Percentiles rank a stretch among this genome's conserved stretches.
Conservation (phyloP, 2,113 vertebrate genomes). For the Hymenochirus boettgeri region DNA sequence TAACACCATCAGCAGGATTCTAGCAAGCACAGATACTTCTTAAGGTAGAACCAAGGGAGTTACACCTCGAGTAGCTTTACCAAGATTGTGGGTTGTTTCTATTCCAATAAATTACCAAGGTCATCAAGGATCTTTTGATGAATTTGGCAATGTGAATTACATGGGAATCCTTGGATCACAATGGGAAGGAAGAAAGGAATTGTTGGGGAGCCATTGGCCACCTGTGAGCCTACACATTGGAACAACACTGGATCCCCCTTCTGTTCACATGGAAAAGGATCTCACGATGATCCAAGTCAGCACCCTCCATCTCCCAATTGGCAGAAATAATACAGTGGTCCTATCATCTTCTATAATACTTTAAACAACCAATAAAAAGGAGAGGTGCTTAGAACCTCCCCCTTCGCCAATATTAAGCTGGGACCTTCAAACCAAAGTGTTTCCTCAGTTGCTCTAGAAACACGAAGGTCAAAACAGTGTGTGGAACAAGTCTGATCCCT, state of each 20-base stretch:
- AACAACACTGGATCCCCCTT: no score
- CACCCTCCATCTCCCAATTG: no score
- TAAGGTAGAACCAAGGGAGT: not conserved
- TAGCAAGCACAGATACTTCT: not conserved
- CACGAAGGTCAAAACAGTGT: slow-evolving; percentile 56
- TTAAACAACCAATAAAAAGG: not conserved
- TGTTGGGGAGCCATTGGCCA: no score
- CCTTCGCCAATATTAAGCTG: slow-evolving; percentile 35
- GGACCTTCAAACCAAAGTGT: slow-evolving; percentile 50
- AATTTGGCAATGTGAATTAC: no score
- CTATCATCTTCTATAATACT: not conserved
- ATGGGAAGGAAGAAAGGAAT: no score
- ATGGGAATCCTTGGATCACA: no score
- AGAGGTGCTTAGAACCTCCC: not conserved
- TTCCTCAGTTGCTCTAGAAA: slow-evolving; percentile 58
- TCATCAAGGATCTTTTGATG: no score
- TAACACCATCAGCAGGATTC: not conserved
- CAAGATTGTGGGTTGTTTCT: not conserved
- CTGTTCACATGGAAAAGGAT: no score
- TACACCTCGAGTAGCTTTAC: not conserved
- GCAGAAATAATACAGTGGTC: not conserved
- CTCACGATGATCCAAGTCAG: no score
- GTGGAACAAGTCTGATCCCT: slow-evolving; percentile 61
- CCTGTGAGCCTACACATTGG: no score
- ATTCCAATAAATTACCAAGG: no score